Evolutionary conservation across 2,888 invertebrate genomes (phyloP), one percentile per base, ranked within the genome.

Genomic region (Hetaerina titia): DNA sequence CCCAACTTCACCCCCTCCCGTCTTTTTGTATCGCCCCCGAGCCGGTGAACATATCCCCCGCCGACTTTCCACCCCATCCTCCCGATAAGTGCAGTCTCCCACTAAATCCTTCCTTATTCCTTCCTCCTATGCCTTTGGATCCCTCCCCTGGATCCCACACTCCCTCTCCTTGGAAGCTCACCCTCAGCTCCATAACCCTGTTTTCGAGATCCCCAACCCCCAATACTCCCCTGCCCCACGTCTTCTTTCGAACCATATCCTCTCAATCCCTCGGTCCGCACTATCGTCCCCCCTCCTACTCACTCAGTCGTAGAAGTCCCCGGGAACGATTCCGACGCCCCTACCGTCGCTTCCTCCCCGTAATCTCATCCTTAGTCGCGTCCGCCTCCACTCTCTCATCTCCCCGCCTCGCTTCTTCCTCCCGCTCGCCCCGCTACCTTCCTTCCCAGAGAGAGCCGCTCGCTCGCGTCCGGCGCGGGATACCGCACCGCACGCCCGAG

Each of bases 101-200:
- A 81, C 81, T 81, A 81, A 81, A 81, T 81, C 81, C 81, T 81
- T 13, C 22, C 22, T 69, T 11, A 81, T 31, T 81, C 81, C 81
- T 81, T 13, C 22, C 22, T 69, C 25, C 81, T 13, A 11, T 31
- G 31, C n/a, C 81, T 45, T 45, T 45, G 6, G 81, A 81, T 81
- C 31, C 15, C 81, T 25, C 25, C 31, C 81, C 81, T 81, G 31
- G 45, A 45, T 4, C 45, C 4, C 45, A 45, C 45, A 1, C 45
- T 45, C 45, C 45, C 45, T 45, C 45, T 45, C 45, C 45, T n/a
- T 2, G 45, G 45, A 1, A 45, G 45, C 45, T 45, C 31, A 13
- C 81, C 31, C 31, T 81, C 81, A 81, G 17, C 17, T 1, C 5
- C 11, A 17, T 63, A 63, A n/a, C 69, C 69, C 69, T n/a, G 6